A percentile compares a stretch with the other conserved stretches of the same genome.
Conservation (phyloP, 2,113 vertebrate species). For the Osmerus mordax region DNA sequence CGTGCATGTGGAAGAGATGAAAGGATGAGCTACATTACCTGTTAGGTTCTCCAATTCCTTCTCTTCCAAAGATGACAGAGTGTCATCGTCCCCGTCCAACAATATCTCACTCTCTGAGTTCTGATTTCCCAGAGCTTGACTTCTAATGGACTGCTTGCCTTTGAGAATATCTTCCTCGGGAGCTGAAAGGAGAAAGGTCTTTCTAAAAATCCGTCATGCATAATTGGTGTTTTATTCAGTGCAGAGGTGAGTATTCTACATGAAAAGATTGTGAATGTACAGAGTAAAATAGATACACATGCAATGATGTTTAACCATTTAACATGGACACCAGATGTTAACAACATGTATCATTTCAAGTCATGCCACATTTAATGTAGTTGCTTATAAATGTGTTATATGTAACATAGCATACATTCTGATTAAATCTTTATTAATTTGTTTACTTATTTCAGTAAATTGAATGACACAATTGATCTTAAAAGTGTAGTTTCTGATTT, state of each 20-base stretch:
- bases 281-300: background rate
- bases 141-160: slow-evolving; percentile 92
- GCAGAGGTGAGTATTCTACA: slow-evolving; percentile 11
- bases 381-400: too few relatives aligned
- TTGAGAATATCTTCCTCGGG: slow-evolving; percentile 90
- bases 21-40: slow-evolving; percentile 72
- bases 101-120: slow-evolving; percentile 86
- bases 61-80: slow-evolving; percentile 91
- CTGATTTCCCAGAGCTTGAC: slow-evolving; percentile 88
- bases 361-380: too few relatives aligned
- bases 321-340: too few relatives aligned
- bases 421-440: too few relatives aligned
- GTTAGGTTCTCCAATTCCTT: slow-evolving; percentile 94
- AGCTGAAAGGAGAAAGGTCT: slow-evolving; percentile 68
- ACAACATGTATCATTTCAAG: too few relatives aligned
- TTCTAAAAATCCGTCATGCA: background rate
- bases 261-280: background rate
- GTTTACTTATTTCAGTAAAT: too few relatives aligned
- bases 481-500: background rate
- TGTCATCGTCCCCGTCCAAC: slow-evolving; percentile 91
- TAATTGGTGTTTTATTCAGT: slow-evolving; percentile 2
- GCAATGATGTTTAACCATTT: background rate
- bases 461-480: background rate
- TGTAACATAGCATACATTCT: too few relatives aligned
- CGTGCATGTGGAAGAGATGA: background rate